Base-by-base conservation (phyloP, 2,797 vertebrate genomes). In the Ceryle rudis region DNA sequence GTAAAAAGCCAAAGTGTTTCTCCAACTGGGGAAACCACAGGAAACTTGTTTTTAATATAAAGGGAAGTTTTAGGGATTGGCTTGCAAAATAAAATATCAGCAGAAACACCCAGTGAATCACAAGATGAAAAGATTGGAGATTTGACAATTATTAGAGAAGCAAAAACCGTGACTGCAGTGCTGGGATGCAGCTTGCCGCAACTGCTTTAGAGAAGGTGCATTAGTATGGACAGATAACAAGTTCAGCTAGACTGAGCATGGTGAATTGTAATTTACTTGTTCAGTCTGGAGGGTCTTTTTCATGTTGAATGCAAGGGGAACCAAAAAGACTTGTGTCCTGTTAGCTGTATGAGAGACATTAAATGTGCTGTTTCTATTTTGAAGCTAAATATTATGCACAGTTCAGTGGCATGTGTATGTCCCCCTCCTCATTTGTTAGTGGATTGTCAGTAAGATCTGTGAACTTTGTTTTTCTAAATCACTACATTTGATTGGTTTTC, bases 151-250 rank as follows among this genome's bases (percentile, higher is more conserved):
- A 22, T 13, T 82, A 47, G 22, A 64, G 57, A 52, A 69, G n/a
- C 10, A 52, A 55, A 77, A 62, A 6, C 6, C 0, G 0, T 51
- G 21, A 28, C 37, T 33, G 33, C 5, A 74, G 33, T 1, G 1
- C 20, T 42, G 5, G 29, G 11, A 19, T 86, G 42, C 12, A 49
- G 39, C 23, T 86, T 29, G 60, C 23, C 33, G 8, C 72, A 42
- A 11, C 10, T 47, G 35, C 26, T 74, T 61, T 62, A 39, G 31
- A 60, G 72, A 22, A 49, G 8, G 5, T 72, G n/a, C 13, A 31
- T 81, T 25, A 14, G 25, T 51, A 5, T 37, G 17, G 31, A 18
- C 31, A 57, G 20, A 37, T 67, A 37, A 19, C 16, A 47, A 55
- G 7, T 28, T 78, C 47, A 86, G 6, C 5, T 77, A 60, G 29